Evolutionary conservation across 2,888 invertebrate genomes (phyloP).

Genomic region (Dryococelus australis): DNA sequence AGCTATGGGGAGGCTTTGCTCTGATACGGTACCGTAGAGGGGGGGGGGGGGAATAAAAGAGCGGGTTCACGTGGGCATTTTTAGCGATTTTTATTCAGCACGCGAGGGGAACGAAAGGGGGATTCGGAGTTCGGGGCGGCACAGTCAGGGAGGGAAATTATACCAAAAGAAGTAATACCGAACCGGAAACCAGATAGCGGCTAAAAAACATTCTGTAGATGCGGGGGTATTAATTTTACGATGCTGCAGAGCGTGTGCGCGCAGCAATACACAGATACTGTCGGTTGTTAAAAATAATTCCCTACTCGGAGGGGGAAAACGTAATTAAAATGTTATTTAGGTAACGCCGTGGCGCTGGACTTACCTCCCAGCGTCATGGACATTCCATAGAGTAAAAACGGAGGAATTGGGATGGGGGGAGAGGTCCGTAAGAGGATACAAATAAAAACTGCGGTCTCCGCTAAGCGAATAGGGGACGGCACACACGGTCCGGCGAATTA

Average conservation of each 20-base stretch:
- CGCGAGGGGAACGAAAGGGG: neutral
- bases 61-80: neutral
- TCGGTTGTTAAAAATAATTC: conserved; percentile 26
- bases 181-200: conserved; percentile 11
- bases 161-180: neutral
- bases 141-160: neutral
- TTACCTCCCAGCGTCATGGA: neutral
- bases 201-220: neutral
- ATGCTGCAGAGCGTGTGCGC: neutral
- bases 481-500: neutral
- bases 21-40: neutral
- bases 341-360: neutral
- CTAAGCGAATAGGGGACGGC: neutral
- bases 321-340: conserved; percentile 29
- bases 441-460: neutral
- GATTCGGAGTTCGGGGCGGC: neutral
- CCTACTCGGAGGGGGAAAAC: neutral
- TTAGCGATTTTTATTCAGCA: conserved; percentile 9
- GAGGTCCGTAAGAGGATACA: neutral
- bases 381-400: neutral
- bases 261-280: conserved; percentile 12
- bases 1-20: neutral
- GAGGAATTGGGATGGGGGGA: neutral
- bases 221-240: conserved; percentile 4
- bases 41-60: neutral